These are phyloP conservation scores for Catostomus latipinnis DNA, from an alignment of 2,797 vertebrate genomes.

Conservation along the genomic window DNA sequence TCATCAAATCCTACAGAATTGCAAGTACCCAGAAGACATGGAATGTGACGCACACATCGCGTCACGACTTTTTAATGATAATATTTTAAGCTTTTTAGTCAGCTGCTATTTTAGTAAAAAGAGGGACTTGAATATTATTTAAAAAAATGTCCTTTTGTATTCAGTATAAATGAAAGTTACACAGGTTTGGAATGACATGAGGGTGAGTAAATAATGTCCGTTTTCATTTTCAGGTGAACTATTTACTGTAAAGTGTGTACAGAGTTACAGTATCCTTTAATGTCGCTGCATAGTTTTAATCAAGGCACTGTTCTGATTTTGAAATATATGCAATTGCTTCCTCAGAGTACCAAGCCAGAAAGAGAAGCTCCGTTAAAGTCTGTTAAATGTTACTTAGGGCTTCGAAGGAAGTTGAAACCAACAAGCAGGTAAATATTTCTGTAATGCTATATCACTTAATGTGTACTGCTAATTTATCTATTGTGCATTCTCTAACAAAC, in stretches of 20 bases:
- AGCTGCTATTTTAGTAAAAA: no score
- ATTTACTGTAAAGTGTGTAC: neutral
- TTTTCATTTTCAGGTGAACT: no score
- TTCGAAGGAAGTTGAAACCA: constrained; percentile 91
- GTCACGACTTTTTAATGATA: no score
- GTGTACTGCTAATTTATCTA: neutral
- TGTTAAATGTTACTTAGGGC: constrained; percentile 89
- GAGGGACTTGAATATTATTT: no score
- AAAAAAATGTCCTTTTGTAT: no score
- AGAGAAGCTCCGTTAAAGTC: constrained; percentile 81
- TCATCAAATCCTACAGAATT: no score
- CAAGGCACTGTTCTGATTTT: constrained; percentile 30
- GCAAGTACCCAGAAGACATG: no score
- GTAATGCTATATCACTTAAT: neutral
- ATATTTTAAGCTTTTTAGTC: no score
- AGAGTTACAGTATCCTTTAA: constrained; percentile 21
- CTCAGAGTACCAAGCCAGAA: constrained; percentile 89
- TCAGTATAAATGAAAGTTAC: no score
- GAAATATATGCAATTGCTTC: constrained; percentile 46
- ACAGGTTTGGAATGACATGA: no score
- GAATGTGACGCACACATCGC: no score
- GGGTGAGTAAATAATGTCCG: no score
- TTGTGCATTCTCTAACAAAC: neutral
- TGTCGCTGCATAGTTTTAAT: constrained; percentile 5
- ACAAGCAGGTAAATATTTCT: constrained; percentile 84